These are phyloP conservation scores for Jordanella pulchra DNA, from an alignment of 2,797 vertebrate species.

Conservation along the genomic window DNA sequence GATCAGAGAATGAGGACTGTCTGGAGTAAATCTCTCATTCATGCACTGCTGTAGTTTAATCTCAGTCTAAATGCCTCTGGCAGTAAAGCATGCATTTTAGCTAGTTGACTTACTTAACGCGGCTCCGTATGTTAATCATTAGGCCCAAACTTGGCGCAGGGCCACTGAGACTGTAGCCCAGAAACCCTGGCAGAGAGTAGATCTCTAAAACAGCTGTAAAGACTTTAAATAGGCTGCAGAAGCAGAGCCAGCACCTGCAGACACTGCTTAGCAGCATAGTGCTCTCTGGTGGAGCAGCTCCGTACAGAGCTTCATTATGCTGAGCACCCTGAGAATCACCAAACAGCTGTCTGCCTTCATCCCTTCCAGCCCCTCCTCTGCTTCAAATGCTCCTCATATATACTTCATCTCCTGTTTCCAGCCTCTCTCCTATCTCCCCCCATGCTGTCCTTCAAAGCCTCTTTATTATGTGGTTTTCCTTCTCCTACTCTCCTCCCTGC, in stretches of 20 bases:
- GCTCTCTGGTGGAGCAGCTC: slow-evolving; percentile 1
- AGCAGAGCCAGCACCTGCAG: slow-evolving; percentile 31
- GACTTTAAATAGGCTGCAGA: slow-evolving; percentile 28
- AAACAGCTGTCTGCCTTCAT: slow-evolving; percentile 16
- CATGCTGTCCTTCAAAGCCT: slow-evolving; percentile 1
- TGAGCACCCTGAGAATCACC: slow-evolving; percentile 27
- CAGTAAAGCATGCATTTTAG: not conserved
- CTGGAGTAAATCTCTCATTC: not conserved
- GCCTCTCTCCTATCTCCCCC: not conserved
- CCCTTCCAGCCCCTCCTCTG: not conserved
- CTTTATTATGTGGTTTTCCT: not conserved
- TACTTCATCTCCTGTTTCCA: not conserved
- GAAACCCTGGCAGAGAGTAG: slow-evolving; percentile 9
- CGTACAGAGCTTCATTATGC: slow-evolving; percentile 9
- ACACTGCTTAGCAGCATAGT: not conserved
- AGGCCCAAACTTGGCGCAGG: not conserved
- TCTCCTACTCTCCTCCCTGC: not conserved
- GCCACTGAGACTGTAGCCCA: not conserved
- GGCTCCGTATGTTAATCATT: not conserved
- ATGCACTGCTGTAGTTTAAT: not conserved
- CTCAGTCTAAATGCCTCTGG: not conserved
- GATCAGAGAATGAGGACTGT: too few species aligned
- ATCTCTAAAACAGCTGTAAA: slow-evolving; percentile 18
- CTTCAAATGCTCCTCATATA: not conserved
- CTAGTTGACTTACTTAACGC: not conserved